Base-by-base conservation (phyloP, 2,113 vertebrate genomes). In the Motacilla tschutschensis region DNA sequence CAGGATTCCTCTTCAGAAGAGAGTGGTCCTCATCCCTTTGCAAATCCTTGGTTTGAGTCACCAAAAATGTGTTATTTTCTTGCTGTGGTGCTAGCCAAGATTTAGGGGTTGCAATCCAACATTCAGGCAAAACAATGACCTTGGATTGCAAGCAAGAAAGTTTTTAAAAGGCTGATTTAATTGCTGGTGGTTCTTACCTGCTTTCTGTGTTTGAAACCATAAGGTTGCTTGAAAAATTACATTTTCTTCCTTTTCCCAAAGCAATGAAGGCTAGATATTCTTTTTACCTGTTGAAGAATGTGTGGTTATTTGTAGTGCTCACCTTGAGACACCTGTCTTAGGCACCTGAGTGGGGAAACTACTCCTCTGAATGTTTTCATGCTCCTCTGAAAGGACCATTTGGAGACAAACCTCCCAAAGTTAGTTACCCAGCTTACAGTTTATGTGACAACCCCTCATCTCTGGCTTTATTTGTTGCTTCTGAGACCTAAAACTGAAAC, bases 31-130 rank as follows among this genome's bases (percentile, higher is more conserved):
- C 13, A 3, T 35, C 91, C 46, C 55, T 78, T 64, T 33, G 20
- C 38, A 87, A 38, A 71, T 62, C 43, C 21, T 62, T 5, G 0
- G 29, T 22, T 1, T 62, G 38, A 62, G 12, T 69, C 73, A 78
- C 62, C 53, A 51, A 78, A 88, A 86, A 65, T 28, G 9, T 41
- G 41, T 53, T 78, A 48, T 77, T 89, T 90, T 64, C 50, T 85
- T 59, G 38, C 65, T 40, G 15, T 43, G 17, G 19, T 38, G 18
- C 17, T 79, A 41, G 58, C 59, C 80, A 76, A 58, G 77, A 41
- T 75, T 85, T 70, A 77, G 74, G 83, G 70, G 35, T 83, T 18
- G 2, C 64, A 60, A 24, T 67, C 38, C 54, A 78, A 24, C 1
- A 5, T 17, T 66, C 29, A 60, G 53, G 43, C 58, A 85, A 85